Evolutionary conservation across 2,888 invertebrate species (phyloP), one percentile per base, ranked within the genome.

Genomic region (Pachymerium ferrugineum): DNA sequence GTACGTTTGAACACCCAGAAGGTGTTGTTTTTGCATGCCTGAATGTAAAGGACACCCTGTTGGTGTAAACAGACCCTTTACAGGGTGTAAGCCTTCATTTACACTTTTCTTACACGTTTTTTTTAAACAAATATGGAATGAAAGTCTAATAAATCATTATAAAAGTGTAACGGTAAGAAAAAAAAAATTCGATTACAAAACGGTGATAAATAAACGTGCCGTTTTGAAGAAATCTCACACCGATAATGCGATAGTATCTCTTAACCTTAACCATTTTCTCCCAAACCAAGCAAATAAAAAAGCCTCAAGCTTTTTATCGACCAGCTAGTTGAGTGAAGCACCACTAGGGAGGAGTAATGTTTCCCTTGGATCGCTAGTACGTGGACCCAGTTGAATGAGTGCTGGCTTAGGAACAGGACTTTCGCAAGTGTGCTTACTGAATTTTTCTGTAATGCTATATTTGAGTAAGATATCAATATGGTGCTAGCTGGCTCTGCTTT

Each of bases 201-300:
- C n/a, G n/a, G n/a, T n/a, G n/a, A n/a, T n/a, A n/a, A 10, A 47
- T 47, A 47, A 47, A 47, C 22, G 19, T 47, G 19, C 10, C 16
- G 19, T 47, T 47, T 47, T 47, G 19, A 10, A 47, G 47, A 47
- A n/a, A 47, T 47, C 47, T 47, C 16, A 8, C 47, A 47, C 47
- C 47, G 47, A 47, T 47, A 47, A 47, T 22, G 47, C 22, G 47
- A 22, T 22, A 22, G 22, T 47, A 47, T 47, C 47, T 47, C 47
- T 47, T 47, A 47, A 47, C 47, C 47, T 47, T 47, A 47, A 47
- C 47, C 47, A 47, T 47, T 47, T 47, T 47, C 47, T n/a, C n/a
- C n/a, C n/a, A n/a, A n/a, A n/a, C 3, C 47, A 19, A 47, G 47
- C 19, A 47, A 47, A 47, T 22, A n/a, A 47, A 47, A 47, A 47